phyloP scores from a whole-genome alignment of 2,797 vertebrate genomes.

The Lagocephalus sceleratus region DNA sequence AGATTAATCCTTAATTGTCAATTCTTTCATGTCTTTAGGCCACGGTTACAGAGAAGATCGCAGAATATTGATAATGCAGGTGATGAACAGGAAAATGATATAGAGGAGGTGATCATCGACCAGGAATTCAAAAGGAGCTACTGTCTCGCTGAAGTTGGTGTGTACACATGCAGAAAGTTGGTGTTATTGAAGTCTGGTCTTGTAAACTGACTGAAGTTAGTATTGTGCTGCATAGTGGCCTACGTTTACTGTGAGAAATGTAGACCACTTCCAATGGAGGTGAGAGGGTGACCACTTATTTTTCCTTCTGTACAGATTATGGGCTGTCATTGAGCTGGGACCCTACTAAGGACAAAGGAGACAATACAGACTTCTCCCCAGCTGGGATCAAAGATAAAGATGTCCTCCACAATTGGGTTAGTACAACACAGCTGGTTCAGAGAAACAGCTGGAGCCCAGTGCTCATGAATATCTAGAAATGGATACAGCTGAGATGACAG shows the following conservation, averaged over 20 bases:
- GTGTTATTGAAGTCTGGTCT: background rate
- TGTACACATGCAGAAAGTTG: constrained; percentile 20
- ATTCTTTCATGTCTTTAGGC: constrained; percentile 23
- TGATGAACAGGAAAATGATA: constrained; percentile 34
- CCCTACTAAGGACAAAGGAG: constrained; percentile 2
- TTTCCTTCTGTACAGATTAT: constrained; percentile 41
- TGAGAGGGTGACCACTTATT: too few species aligned
- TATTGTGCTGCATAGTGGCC: background rate
- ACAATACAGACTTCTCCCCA: constrained; percentile 27
- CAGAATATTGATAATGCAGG: constrained; percentile 5
- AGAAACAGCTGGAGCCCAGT: background rate
- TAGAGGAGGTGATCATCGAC: constrained; percentile 30
- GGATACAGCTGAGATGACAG: too few species aligned
- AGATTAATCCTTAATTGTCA: background rate
- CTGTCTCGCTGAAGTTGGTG: constrained; percentile 51
- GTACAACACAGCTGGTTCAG: constrained; percentile 3
- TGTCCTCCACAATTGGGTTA: constrained; percentile 27
- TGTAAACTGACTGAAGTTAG: too few species aligned
- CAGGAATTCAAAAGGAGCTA: constrained; percentile 16
- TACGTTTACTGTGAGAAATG: constrained; percentile 3
- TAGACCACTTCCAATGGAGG: too few species aligned
- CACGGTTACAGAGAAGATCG: constrained; percentile 18
- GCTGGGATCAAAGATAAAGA: constrained; percentile 33
- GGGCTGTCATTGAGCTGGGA: constrained; percentile 60
- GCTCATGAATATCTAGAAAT: too few species aligned